A percentile compares a stretch with the other conserved stretches of the same genome.
These are phyloP conservation scores for Sarcophaga subvicina DNA, from an alignment of 2,888 invertebrate genomes.

Conservation along the genomic window DNA sequence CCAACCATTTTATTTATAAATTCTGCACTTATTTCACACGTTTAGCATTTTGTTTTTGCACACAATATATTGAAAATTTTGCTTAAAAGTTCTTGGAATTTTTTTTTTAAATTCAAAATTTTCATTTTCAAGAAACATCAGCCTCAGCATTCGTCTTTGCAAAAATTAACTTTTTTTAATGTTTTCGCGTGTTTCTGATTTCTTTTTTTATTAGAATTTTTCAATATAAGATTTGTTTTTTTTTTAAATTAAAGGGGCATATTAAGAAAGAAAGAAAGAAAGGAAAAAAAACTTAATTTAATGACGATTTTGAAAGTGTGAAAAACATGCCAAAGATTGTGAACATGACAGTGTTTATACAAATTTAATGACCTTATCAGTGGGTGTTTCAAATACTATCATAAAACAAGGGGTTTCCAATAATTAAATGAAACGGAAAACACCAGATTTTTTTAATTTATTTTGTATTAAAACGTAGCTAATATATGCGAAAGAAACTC, in stretches of 20 bases:
- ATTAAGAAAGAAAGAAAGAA: not conserved
- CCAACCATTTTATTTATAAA: not conserved
- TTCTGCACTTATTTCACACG: not conserved
- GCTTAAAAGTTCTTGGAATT: conserved; percentile 22
- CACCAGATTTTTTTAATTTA: too few species aligned
- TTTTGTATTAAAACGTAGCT: not conserved
- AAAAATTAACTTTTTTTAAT: conserved; percentile 13
- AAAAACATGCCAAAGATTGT: conserved; percentile 37
- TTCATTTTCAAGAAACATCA: not conserved
- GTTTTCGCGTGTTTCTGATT: not conserved
- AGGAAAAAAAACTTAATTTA: conserved; percentile 44
- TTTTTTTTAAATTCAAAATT: not conserved
- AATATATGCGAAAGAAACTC: not conserved
- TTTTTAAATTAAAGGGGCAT: not conserved
- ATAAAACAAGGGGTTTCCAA: not conserved
- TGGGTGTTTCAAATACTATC: conserved; percentile 11
- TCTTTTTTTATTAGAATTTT: not conserved
- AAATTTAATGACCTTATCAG: not conserved
- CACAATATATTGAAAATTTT: not conserved
- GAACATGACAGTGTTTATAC: conserved; percentile 11
- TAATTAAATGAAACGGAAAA: not conserved
- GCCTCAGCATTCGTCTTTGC: not conserved
- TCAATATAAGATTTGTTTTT: not conserved
- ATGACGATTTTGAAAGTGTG: conserved; percentile 38
- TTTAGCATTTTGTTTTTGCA: not conserved